phyloP scores from a whole-genome alignment of 1,140 invertebrate genomes.

The Pinna nobilis region DNA sequence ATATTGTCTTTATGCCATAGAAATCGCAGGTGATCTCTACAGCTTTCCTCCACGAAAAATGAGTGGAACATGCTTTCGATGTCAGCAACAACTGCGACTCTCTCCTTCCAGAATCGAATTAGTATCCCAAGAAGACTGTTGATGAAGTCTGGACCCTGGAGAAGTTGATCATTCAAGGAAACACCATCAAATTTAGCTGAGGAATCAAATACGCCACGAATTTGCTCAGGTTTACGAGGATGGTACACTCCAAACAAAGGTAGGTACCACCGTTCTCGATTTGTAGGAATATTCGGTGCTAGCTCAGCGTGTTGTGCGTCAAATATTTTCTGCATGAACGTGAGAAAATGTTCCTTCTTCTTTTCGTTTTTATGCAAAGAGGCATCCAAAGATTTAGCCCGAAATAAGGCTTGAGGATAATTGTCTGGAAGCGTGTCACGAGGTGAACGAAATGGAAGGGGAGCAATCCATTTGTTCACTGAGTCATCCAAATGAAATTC shows the following conservation, averaged over 20 bases:
- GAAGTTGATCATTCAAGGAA: conserved; percentile 28
- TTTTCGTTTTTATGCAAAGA: conserved; percentile 24
- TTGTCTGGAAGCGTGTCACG: conserved; percentile 29
- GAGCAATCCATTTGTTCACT: conserved; percentile 24
- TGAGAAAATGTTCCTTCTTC: conserved; percentile 25
- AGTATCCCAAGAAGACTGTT: conserved; percentile 36
- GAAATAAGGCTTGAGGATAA: conserved; percentile 1
- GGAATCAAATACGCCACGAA: conserved; percentile 35
- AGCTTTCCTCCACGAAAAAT: conserved; percentile 25
- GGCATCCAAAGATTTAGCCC: conserved; percentile 12
- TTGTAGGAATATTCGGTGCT: conserved; percentile 10
- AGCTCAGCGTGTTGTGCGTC: conserved; percentile 21
- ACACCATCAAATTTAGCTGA: conserved; percentile 18
- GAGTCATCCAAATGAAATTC: conserved; percentile 6
- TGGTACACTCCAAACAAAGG: conserved; percentile 34
- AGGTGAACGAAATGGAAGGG: conserved; percentile 26
- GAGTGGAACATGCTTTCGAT: conserved; percentile 41
- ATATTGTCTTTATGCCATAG: conserved; percentile 37
- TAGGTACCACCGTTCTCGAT: conserved; percentile 35
- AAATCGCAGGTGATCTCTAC: conserved; percentile 31
- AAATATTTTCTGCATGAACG: conserved; percentile 33
- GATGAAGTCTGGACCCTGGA: conserved; percentile 23
- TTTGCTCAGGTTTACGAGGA: conserved; percentile 27
- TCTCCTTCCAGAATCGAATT: conserved; percentile 28
- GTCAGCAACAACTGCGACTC: conserved; percentile 26